A percentile compares a stretch with the other conserved stretches of the same genome.
phyloP scores from a whole-genome alignment of 2,888 invertebrate genomes.

The Lamproptera curius region DNA sequence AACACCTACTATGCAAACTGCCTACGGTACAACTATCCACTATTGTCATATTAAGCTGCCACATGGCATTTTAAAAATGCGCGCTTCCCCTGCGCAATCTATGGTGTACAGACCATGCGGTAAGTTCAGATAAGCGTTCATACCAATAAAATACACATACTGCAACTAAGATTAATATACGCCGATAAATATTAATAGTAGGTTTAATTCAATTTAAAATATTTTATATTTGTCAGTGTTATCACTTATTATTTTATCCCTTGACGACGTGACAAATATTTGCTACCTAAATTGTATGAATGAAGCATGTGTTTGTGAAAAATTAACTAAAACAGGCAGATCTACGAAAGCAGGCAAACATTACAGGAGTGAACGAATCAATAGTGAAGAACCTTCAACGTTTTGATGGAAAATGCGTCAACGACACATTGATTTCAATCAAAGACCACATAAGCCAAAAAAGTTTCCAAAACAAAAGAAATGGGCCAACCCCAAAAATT shows the following conservation, averaged over 20 bases:
- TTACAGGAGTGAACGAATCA: background rate
- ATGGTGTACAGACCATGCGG: background rate
- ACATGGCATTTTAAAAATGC: background rate
- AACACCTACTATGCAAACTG: background rate
- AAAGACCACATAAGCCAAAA: too few relatives aligned
- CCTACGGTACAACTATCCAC: background rate
- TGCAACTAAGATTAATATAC: background rate
- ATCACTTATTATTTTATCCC: too few relatives aligned
- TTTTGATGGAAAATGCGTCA: constrained; percentile 10
- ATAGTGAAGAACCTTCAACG: constrained; percentile 8
- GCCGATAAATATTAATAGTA: background rate
- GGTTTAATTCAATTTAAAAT: too few relatives aligned
- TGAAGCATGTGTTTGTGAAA: background rate
- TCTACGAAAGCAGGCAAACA: constrained; percentile 20
- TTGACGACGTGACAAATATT: background rate
- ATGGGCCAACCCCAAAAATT: too few relatives aligned
- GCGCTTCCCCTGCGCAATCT: background rate
- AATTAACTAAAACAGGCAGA: constrained; percentile 14
- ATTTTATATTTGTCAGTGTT: too few relatives aligned
- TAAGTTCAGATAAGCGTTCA: background rate
- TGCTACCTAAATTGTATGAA: background rate
- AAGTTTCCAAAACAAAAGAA: too few relatives aligned
- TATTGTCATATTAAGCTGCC: background rate
- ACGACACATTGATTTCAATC: too few relatives aligned
- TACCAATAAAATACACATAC: background rate